A percentile compares a stretch with the other conserved stretches of the same genome.
phyloP scores from a whole-genome alignment of 35 echinoderm and acorn worm species.

The Strongylocentrotus purpuratus region DNA sequence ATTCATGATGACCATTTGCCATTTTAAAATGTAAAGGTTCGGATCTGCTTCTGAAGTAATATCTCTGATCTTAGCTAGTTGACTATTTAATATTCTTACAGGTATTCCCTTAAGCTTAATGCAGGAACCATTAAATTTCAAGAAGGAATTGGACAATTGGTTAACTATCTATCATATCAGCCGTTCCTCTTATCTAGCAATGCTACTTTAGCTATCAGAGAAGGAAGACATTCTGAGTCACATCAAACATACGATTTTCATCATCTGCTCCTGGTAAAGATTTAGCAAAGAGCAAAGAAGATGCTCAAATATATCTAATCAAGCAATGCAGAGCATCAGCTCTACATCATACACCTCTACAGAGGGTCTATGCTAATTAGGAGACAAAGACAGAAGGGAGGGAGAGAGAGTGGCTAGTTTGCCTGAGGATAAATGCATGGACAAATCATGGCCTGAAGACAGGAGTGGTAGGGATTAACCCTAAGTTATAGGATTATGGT shows the following conservation, averaged over 20 bases:
- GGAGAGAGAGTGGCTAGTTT: background rate
- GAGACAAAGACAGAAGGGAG: background rate
- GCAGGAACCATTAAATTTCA: background rate
- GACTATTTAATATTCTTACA: background rate
- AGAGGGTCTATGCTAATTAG: background rate
- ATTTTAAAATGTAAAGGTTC: background rate
- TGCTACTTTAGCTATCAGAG: too few relatives aligned
- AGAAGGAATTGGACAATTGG: background rate
- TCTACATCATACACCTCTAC: background rate
- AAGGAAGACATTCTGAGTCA: background rate
- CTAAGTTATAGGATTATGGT: conserved; percentile 1
- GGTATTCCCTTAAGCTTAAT: background rate
- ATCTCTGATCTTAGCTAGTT: background rate
- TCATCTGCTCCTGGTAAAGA: background rate
- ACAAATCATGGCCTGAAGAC: background rate
- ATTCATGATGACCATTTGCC: too few relatives aligned
- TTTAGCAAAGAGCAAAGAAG: background rate
- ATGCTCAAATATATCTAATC: background rate
- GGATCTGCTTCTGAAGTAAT: background rate
- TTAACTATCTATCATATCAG: background rate
- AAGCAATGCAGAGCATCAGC: background rate
- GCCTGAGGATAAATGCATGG: background rate
- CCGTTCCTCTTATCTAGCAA: too few relatives aligned
- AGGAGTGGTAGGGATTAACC: background rate
- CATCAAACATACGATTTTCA: background rate